A percentile compares a stretch with the other conserved stretches of the same genome.
Conservation (phyloP, 2,888 invertebrate genomes). For the Choristoneura rosaceana region DNA sequence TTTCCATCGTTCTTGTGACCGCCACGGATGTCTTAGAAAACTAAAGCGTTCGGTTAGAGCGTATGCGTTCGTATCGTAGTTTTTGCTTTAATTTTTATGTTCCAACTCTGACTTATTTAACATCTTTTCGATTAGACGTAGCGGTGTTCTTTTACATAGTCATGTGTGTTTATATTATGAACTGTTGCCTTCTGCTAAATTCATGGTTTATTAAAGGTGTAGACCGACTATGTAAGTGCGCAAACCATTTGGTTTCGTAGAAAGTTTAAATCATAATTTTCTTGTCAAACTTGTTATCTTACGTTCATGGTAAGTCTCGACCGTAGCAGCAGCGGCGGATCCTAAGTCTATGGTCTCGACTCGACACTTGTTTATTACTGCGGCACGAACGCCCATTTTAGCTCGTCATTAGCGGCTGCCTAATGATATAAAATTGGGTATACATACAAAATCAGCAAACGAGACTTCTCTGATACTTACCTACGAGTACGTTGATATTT, state of each 20-base stretch:
- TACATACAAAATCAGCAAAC: slow-evolving; percentile 46
- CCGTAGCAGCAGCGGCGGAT: no score
- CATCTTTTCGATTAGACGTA: no score
- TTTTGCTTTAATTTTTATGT: no score
- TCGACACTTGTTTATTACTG: slow-evolving; percentile 40
- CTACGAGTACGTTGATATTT: not conserved
- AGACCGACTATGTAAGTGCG: not conserved
- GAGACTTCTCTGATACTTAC: not conserved
- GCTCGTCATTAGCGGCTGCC: slow-evolving; percentile 52
- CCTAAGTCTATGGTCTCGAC: no score
- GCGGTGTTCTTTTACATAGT: no score
- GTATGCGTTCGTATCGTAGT: no score
- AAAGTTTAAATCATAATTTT: not conserved
- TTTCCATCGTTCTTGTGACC: no score
- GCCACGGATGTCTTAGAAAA: no score
- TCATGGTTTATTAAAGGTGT: no score
- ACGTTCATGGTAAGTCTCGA: slow-evolving; percentile 43
- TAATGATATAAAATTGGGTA: slow-evolving; percentile 58
- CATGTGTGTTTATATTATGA: no score
- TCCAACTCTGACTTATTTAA: no score
- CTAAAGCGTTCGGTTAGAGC: no score
- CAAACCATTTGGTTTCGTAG: not conserved
- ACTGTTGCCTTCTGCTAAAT: not conserved
- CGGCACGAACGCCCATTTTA: slow-evolving; percentile 43
- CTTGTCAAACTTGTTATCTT: slow-evolving; percentile 42